Evolutionary conservation across 2,797 vertebrate genomes (phyloP), one percentile per base, ranked within the genome.

Genomic region (Typhlichthys eigenmanni): DNA sequence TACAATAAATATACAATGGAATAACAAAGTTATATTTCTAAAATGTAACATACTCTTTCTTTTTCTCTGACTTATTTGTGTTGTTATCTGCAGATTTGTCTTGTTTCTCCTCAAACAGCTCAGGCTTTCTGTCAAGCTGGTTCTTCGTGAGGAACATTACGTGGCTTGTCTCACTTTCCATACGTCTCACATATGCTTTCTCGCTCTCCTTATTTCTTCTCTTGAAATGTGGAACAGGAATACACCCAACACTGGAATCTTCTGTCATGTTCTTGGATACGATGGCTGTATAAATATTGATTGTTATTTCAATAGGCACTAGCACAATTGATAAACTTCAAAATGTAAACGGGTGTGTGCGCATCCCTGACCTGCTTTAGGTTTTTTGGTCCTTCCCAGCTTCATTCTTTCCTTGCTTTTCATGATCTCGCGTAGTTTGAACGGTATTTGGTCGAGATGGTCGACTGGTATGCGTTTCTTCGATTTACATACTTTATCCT

Each of bases 381-480:
- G 79, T 75, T 78, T 94, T 68, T 64, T 90, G 66, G 50, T 75
- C 54, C 75, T 78, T 0, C 86, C 85, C 0, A 55, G 74, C 58
- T 93, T 94, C 92, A 98, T 92, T 64, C 85, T 91, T 51, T 96
- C 90, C 0, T 91, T 92, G 81, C 92, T 95, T 79, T 78, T 93
- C 88, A 99, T 96, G 0, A 98, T 95, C 80, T 96, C 96, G 51
- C 93, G 90, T n/a, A 99, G 92, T 12, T 89, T 93, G 69, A 93
- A 98, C 0, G 97, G 97, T 76, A 99, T 98, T 69, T 92, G 85
- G 63, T 94, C 77, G 58, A 98, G 92, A 43, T 96, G 93, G 0
- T 95, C 91, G 0, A 80, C 85, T 45, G 79, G 82, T 14, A 76
- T 82, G 48, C 91, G 85, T 70, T 88, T 93, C 17, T 78, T 85